These are phyloP conservation scores for Macrostomum cliftonense DNA, from an alignment of 2,888 invertebrate species.

Conservation along the genomic window DNA sequence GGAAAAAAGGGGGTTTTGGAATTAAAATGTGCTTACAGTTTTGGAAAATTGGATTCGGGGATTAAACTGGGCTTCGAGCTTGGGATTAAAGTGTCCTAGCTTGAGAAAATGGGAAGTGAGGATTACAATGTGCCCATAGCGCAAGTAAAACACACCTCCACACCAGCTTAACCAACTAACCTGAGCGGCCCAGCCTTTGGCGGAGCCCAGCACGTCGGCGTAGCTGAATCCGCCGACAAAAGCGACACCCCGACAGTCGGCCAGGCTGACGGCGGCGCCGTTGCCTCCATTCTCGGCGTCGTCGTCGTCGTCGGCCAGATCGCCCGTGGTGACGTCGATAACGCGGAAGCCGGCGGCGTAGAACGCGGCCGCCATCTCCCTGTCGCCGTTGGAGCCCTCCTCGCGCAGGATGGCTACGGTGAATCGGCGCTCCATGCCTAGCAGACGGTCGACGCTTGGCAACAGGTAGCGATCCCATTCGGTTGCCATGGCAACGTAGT, in stretches of 20 bases:
- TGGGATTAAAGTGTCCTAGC: too few species aligned
- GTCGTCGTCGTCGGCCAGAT: slow-evolving; percentile 46
- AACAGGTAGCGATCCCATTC: slow-evolving; percentile 12
- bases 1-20: too few species aligned
- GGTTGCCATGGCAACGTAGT: slow-evolving; percentile 48
- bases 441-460: neutral
- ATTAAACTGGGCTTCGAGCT: too few species aligned
- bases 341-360: slow-evolving; percentile 66
- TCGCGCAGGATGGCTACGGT: slow-evolving; percentile 81
- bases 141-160: too few species aligned
- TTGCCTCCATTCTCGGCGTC: too few species aligned
- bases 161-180: too few species aligned
- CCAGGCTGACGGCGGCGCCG: slow-evolving; percentile 50
- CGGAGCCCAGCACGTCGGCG: slow-evolving; percentile 88
- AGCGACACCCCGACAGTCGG: slow-evolving; percentile 64
- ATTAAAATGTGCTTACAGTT: too few species aligned
- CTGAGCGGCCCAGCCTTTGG: slow-evolving; percentile 45
- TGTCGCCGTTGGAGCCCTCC: slow-evolving; percentile 87
- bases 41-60: too few species aligned
- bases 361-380: slow-evolving; percentile 80
- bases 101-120: too few species aligned
- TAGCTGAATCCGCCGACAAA: slow-evolving; percentile 99
- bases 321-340: slow-evolving; percentile 83
- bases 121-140: too few species aligned
- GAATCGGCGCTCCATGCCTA: slow-evolving; percentile 20